Percentiles rank a stretch among this genome's conserved stretches.
Conservation (phyloP, 2,888 invertebrate genomes). For the Epinotia brunnichana region DNA sequence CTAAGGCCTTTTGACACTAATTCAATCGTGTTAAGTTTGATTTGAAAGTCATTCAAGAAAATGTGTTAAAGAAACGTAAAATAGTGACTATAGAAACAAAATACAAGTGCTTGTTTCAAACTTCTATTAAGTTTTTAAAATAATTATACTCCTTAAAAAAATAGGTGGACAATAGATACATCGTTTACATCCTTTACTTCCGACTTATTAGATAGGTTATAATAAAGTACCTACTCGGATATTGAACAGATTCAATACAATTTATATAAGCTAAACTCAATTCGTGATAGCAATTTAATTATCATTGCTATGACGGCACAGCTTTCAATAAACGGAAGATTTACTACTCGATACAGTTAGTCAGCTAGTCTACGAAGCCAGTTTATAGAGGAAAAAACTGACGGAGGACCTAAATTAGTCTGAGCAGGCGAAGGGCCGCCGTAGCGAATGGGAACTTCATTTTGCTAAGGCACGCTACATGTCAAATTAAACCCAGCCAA, state of each 20-base stretch:
- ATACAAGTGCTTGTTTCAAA: no score
- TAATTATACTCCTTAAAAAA: no score
- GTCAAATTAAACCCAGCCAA: not conserved
- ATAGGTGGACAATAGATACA: no score
- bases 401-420: constrained; percentile 37
- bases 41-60: not conserved
- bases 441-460: constrained; percentile 26
- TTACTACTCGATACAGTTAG: constrained; percentile 24
- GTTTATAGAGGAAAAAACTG: constrained; percentile 36
- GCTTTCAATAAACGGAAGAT: constrained; percentile 20
- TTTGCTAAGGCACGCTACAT: constrained; percentile 24
- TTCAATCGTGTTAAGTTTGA: not conserved
- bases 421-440: constrained; percentile 22
- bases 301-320: constrained; percentile 10
- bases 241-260: constrained; percentile 1
- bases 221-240: not conserved
- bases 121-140: no score
- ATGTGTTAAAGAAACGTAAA: not conserved
- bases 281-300: constrained; percentile 35
- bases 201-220: not conserved
- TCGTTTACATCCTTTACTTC: not conserved
- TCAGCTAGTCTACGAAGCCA: constrained; percentile 12
- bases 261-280: not conserved
- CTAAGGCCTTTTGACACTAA: not conserved
- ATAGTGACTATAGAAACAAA: no score